These are phyloP conservation scores for Xiphias gladius DNA, from an alignment of 2,113 vertebrate genomes.

Conservation along the genomic window DNA sequence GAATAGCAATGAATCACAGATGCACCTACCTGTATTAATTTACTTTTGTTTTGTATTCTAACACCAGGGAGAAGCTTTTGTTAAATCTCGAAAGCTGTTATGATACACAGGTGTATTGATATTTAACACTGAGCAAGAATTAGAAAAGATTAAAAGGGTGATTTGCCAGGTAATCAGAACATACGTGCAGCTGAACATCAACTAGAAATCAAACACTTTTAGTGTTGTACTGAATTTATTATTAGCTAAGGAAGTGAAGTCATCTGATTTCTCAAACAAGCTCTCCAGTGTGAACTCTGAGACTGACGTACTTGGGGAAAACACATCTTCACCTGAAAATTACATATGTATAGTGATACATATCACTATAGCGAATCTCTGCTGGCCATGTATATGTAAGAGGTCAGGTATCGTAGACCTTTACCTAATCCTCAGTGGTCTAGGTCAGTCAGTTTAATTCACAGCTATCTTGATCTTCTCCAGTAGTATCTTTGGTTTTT, in stretches of 20 bases:
- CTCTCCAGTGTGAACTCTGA: slow-evolving; percentile 30
- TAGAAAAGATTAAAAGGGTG: slow-evolving; percentile 39
- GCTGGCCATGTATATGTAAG: slow-evolving; percentile 36
- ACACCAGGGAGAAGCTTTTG: slow-evolving; percentile 19
- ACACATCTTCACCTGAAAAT: slow-evolving; percentile 37
- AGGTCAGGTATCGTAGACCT: slow-evolving; percentile 39
- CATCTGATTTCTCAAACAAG: slow-evolving; percentile 15
- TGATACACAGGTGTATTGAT: slow-evolving; percentile 13
- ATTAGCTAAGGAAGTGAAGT: slow-evolving; percentile 13
- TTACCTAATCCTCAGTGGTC: slow-evolving; percentile 46
- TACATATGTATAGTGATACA: slow-evolving; percentile 46
- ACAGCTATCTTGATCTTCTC: slow-evolving; percentile 45
- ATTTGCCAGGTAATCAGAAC: slow-evolving; percentile 15
- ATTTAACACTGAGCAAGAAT: slow-evolving; percentile 15
- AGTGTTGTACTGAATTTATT: slow-evolving; percentile 21
- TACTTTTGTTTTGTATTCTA: slow-evolving; percentile 40
- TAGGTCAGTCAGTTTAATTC: slow-evolving; percentile 50
- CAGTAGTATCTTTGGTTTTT: slow-evolving; percentile 56
- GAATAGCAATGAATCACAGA: slow-evolving; percentile 6
- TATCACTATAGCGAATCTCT: slow-evolving; percentile 33
- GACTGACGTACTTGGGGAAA: not conserved
- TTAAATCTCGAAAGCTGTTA: slow-evolving; percentile 18
- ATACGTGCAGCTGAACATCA: slow-evolving; percentile 16
- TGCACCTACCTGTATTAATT: slow-evolving; percentile 8
- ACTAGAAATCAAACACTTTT: slow-evolving; percentile 31